These are phyloP conservation scores for Lophius piscatorius DNA, from an alignment of 2,113 vertebrate genomes.

Conservation along the genomic window DNA sequence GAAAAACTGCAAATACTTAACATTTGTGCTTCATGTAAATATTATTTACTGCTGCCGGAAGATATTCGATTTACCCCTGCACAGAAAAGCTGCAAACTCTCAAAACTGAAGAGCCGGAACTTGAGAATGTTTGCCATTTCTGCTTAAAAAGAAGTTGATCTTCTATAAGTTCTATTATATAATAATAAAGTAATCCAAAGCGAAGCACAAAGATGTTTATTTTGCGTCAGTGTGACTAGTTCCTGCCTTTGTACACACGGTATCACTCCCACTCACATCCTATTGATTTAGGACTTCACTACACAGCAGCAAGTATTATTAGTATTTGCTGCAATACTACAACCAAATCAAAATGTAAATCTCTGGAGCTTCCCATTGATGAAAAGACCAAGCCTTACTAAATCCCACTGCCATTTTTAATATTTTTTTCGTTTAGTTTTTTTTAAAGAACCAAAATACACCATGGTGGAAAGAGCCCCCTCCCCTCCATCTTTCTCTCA, in stretches of 20 bases:
- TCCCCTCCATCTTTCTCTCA: conserved; percentile 1
- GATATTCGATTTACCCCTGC: not conserved
- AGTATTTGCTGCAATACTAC: conserved; percentile 13
- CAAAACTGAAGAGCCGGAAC: not conserved
- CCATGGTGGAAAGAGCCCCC: conserved; percentile 31
- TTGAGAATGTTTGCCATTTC: not conserved
- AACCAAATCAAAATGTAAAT: conserved; percentile 43
- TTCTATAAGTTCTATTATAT: not conserved
- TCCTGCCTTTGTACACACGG: conserved; percentile 26
- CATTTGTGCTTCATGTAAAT: too few species aligned
- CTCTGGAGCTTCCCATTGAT: conserved; percentile 56
- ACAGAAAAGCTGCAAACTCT: not conserved
- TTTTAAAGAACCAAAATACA: too few species aligned
- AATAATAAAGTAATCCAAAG: not conserved
- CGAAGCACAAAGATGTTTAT: not conserved
- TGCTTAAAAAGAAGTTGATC: not conserved
- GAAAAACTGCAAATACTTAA: too few species aligned
- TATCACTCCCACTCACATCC: conserved; percentile 10
- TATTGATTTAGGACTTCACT: not conserved
- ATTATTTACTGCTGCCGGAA: not conserved
- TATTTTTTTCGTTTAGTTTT: too few species aligned
- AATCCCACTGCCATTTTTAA: conserved; percentile 59
- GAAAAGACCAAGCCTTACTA: conserved; percentile 36
- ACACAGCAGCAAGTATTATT: not conserved
- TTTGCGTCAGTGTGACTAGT: conserved; percentile 3